Evolutionary conservation across 2,797 vertebrate genomes (phyloP), one percentile per base, ranked within the genome.

Genomic region (Microctenopoma steveboyesi): DNA sequence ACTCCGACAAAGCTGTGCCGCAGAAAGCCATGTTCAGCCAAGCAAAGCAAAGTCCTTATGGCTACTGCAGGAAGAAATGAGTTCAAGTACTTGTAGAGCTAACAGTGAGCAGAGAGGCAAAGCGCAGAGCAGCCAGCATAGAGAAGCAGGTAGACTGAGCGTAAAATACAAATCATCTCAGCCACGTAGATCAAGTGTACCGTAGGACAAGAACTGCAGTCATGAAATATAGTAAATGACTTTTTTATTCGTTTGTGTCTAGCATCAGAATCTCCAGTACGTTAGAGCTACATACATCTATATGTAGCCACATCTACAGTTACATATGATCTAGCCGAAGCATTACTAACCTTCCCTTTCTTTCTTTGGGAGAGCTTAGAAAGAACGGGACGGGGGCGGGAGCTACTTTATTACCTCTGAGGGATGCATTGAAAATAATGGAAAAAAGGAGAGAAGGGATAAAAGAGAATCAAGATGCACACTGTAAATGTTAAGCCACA

Each of bases 341-440:
- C 30, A 28, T 81, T 87, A 95, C 94, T 92, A 81, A 95, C 94
- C 94, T 95, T 93, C 89, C 92, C 88, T 94, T 94, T 90, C 88
- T 91, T 81, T 93, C 92, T 93, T 94, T 94, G 68, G 92, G 83
- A 54, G 93, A 94, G 89, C 79, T 93, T 84, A 95, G 85, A 93
- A 92, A 95, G 90, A 93, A 94, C 61, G 92, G 92, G 76, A 94
- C 77, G 75, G 87, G 91, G 61, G 91, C 89, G 81, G 90, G 89
- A 33, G 90, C 89, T 85, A 94, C 79, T 92, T 92, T 94, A 91
- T 86, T 92, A 88, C 92, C 86, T 92, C 93, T 94, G 92, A 85
- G 42, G 76, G 81, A 85, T 52, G 82, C 90, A 86, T 88, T 86
- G 84, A 81, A 76, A 79, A 63, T 52, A 86, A 39, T 68, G 63